A percentile compares a stretch with the other conserved stretches of the same genome.
Conservation (phyloP, 2,888 invertebrate genomes). For the Hypselothyrea guttata region DNA sequence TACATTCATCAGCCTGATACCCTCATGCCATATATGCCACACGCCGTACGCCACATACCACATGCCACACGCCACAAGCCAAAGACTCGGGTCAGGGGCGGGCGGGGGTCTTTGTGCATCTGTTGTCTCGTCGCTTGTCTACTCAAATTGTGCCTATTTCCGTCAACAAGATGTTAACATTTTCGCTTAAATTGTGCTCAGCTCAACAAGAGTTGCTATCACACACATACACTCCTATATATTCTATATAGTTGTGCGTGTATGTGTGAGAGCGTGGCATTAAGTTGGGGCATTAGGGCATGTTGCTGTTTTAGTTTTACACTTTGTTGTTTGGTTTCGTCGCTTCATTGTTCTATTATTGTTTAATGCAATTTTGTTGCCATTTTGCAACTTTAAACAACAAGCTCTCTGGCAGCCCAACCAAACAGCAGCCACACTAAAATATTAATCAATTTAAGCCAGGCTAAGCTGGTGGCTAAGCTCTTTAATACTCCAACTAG, state of each 20-base stretch:
- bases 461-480: too few relatives aligned
- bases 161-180: conserved; percentile 77
- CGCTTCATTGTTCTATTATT: conserved; percentile 36
- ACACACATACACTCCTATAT: not conserved
- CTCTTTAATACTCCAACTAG: not conserved
- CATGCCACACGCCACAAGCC: conserved; percentile 39
- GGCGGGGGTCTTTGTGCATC: conserved; percentile 37
- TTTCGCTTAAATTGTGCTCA: conserved; percentile 67
- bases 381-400: conserved; percentile 12
- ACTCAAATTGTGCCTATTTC: conserved; percentile 70
- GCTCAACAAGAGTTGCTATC: conserved; percentile 27
- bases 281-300: not conserved
- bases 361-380: conserved; percentile 60
- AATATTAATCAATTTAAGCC: not conserved
- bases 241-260: too few relatives aligned
- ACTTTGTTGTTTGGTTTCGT: conserved; percentile 41
- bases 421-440: not conserved
- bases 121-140: conserved; percentile 57
- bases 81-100: too few relatives aligned
- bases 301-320: conserved; percentile 34
- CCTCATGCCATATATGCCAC: conserved; percentile 21
- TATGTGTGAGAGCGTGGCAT: conserved; percentile 8
- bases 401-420: conserved; percentile 22
- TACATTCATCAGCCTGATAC: too few relatives aligned
- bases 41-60: conserved; percentile 11